These are phyloP conservation scores for Netelia inedita DNA, from an alignment of 2,888 invertebrate genomes.

Conservation along the genomic window DNA sequence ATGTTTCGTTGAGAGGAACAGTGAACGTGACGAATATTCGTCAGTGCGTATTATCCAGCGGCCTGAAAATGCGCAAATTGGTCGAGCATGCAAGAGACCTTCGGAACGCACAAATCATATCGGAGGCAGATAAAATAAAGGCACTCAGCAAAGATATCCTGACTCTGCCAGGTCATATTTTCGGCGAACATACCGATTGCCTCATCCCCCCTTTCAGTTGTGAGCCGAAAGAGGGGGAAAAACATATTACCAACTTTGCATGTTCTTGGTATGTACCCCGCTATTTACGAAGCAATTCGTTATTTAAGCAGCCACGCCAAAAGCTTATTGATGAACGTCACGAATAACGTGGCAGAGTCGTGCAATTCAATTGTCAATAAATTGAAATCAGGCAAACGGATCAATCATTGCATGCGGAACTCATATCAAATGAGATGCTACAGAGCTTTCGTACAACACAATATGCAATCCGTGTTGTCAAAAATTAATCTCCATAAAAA, in stretches of 20 bases:
- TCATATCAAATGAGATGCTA: slow-evolving; percentile 77
- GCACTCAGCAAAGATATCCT: slow-evolving; percentile 63
- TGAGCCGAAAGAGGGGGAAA: not conserved
- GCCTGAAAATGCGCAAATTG: slow-evolving; percentile 39
- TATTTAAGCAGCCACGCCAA: too few species aligned
- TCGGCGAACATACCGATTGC: slow-evolving; percentile 67
- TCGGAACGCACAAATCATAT: not conserved
- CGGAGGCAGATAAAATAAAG: slow-evolving; percentile 2
- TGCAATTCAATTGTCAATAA: slow-evolving; percentile 52
- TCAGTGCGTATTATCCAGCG: slow-evolving; percentile 23
- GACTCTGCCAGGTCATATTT: too few species aligned
- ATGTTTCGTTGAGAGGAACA: not conserved
- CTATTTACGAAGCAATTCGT: too few species aligned
- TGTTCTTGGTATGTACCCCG: too few species aligned
- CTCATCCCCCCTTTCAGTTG: slow-evolving; percentile 9
- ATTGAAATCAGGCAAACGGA: slow-evolving; percentile 68
- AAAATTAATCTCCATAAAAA: not conserved
- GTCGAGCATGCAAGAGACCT: slow-evolving; percentile 35
- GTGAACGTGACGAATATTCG: slow-evolving; percentile 18
- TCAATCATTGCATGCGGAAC: slow-evolving; percentile 74
- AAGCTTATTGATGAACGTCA: slow-evolving; percentile 58
- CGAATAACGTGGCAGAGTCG: slow-evolving; percentile 69
- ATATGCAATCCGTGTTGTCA: slow-evolving; percentile 70
- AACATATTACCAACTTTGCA: too few species aligned
- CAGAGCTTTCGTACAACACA: slow-evolving; percentile 65